Conservation (phyloP, 2,113 vertebrate species). For the Aptenodytes forsteri region DNA sequence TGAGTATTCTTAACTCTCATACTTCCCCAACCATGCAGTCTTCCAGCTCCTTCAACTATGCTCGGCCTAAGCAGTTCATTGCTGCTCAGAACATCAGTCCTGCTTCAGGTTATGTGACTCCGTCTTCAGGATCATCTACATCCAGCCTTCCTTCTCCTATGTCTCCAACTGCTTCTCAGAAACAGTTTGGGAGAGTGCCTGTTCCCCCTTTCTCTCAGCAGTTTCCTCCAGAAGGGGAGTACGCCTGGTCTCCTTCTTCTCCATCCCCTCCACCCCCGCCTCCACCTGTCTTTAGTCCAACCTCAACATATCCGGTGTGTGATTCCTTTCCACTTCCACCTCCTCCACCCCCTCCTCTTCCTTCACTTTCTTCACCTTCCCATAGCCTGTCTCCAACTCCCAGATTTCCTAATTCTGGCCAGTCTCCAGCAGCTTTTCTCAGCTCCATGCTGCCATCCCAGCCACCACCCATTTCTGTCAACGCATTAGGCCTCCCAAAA, state of each 20-base stretch:
- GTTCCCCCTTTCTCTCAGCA: conserved; percentile 76
- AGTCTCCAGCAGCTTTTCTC: conserved; percentile 91
- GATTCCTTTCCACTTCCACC: conserved; percentile 83
- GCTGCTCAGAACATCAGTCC: conserved; percentile 88
- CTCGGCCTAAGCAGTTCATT: conserved; percentile 98
- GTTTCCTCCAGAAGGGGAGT: conserved; percentile 77
- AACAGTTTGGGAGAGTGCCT: conserved; percentile 78
- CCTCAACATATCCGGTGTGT: conserved; percentile 31
- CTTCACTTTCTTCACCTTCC: conserved; percentile 68
- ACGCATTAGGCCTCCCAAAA: conserved; percentile 92
- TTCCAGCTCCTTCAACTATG: conserved; percentile 94
- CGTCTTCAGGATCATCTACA: conserved; percentile 87
- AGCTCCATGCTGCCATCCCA: conserved; percentile 89
- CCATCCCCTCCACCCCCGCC: conserved; percentile 92
- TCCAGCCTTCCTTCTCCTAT: conserved; percentile 89
- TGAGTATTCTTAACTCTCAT: conserved; percentile 80
- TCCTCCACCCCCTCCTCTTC: conserved; percentile 81
- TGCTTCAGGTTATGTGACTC: conserved; percentile 81
- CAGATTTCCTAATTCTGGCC: conserved; percentile 71
- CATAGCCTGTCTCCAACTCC: conserved; percentile 69
- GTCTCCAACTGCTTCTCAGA: conserved; percentile 85
- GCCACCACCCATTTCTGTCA: conserved; percentile 78
- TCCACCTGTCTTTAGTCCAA: conserved; percentile 87
- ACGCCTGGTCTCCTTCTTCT: conserved; percentile 83
- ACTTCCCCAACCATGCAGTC: conserved; percentile 87